Percentiles rank a stretch among this genome's conserved stretches.
phyloP scores from a whole-genome alignment of 2,888 invertebrate species.

The Drosophila formosana region DNA sequence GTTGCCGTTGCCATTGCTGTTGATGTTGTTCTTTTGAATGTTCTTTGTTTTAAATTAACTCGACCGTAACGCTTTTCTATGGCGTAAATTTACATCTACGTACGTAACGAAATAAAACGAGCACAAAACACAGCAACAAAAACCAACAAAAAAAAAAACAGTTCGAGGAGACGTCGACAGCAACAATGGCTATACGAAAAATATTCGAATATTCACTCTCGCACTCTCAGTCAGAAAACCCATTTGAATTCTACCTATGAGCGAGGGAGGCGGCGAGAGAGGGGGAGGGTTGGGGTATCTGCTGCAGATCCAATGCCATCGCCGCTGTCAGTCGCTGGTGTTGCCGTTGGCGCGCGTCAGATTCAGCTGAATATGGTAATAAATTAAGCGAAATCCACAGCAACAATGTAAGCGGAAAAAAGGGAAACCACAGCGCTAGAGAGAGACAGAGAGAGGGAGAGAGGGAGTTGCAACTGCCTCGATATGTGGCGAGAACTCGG shows the following conservation, averaged over 20 bases:
- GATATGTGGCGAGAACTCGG: slow-evolving; percentile 15
- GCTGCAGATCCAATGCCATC: slow-evolving; percentile 58
- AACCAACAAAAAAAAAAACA: slow-evolving; percentile 46
- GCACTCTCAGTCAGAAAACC: slow-evolving; percentile 31
- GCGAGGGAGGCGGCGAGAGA: neutral
- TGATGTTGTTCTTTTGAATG: slow-evolving; percentile 83
- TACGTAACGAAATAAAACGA: slow-evolving; percentile 75
- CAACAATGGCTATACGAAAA: slow-evolving; percentile 65
- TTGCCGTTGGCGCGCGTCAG: slow-evolving; percentile 75
- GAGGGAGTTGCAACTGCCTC: slow-evolving; percentile 46
- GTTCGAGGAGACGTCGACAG: slow-evolving; percentile 68
- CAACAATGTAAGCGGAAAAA: slow-evolving; percentile 25
- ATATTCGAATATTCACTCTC: slow-evolving; percentile 28
- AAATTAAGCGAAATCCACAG: slow-evolving; percentile 77
- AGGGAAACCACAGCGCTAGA: slow-evolving; percentile 48
- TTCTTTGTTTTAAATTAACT: slow-evolving; percentile 84
- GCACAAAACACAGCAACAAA: slow-evolving; percentile 32
- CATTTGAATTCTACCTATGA: slow-evolving; percentile 65
- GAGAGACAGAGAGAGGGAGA: too few species aligned
- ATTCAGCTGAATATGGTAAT: slow-evolving; percentile 81
- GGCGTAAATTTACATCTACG: slow-evolving; percentile 84
- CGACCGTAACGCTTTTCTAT: slow-evolving; percentile 85
- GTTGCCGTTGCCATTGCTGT: slow-evolving; percentile 48
- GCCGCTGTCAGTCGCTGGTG: slow-evolving; percentile 42
- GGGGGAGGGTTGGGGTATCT: slow-evolving; percentile 11